Evolutionary conservation across 2,113 vertebrate species (phyloP), one percentile per base, ranked within the genome.

Genomic region (Cavia porcellus): DNA sequence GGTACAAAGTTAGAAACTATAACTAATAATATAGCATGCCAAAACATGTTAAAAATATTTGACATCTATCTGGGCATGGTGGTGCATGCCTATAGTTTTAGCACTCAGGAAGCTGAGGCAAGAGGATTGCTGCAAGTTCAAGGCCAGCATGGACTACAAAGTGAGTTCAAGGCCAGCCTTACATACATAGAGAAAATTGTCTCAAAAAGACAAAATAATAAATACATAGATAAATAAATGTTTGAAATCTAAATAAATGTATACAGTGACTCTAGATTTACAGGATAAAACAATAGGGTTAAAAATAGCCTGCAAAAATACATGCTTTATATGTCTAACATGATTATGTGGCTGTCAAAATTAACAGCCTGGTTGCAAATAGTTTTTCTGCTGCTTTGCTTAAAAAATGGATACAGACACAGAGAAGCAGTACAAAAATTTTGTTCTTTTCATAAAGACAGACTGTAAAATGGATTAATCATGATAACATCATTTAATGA

Each of bases 321-420:
- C 64, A 59, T 42, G 72, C 13, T 62, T 66, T 59, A 79, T 50
- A n/a, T 52, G 28, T 3, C 84, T 20, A 74, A 22, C 6, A 68
- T 90, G 59, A 47, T 32, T 1, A 92, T 90, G 4, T 55, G 7
- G 55, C 11, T 68, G 8, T 0, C 15, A 74, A 86, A 87, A 82
- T 20, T 13, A 85, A n/a, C 19, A 52, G 2, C 1, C 12, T 86
- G 42, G 30, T 15, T 55, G 9, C 32, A 20, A 88, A 72, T 84
- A 66, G 7, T 64, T 68, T 92, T 92, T 86, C 38, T 10, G 75
- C 3, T 92, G 30, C 47, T 93, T 90, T 88, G 28, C 42, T 47
- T n/a, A 66, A 93, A 88, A 90, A 91, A 61, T 88, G 6, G 22
- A 86, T 19, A 19, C 47, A 91, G 90, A 84, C 10, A 66, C 25